Base-by-base conservation (phyloP, 2,888 invertebrate genomes). In the Torymus tubicola region DNA sequence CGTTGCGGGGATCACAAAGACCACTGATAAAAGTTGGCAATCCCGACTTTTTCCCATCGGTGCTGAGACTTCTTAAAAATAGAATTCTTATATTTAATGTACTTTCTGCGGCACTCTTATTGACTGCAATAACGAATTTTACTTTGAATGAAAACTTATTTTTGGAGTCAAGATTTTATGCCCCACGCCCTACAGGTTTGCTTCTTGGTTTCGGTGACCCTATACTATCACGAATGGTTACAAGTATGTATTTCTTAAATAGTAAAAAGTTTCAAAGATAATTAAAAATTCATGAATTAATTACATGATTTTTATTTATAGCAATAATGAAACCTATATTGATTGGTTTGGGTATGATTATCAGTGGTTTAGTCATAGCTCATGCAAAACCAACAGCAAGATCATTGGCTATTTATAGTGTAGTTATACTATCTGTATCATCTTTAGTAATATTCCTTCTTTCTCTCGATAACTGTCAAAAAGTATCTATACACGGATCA, bases 111-210 rank as follows among this genome's bases (percentile, higher is more conserved):
- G 91, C 92, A 81, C 91, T 93, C 60, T 91, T 93, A 83, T 89
- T 92, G 75, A 91, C 92, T 57, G 94, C 93, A 0, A 79, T 93
- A 0, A 85, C 92, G 0, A 94, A 94, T 87, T 94, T 92, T 79
- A 86, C 90, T 1, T 86, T 90, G 16, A 92, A 92, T 81, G 93
- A 94, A 87, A 92, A 93, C 82, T 89, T 91, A 69, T 93, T 93
- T 84, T 89, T 94, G 84, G 93, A 94, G 85, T 92, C 94, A 0
- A 91, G 93, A 82, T 94, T 93, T 87, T 92, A 92, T 79, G 88
- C 93, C 31, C 92, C 93, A 0, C 91, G 85, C 67, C 91, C 88
- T 84, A 89, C 90, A 72, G 93, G 88, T 52, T 85, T 85, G 83
- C 75, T 89, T 2, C 81, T 88, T 24, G 91, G 93, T 10, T 91